A percentile compares a stretch with the other conserved stretches of the same genome.
phyloP scores from a whole-genome alignment of 2,888 invertebrate species.

The Geotrupes spiniger region DNA sequence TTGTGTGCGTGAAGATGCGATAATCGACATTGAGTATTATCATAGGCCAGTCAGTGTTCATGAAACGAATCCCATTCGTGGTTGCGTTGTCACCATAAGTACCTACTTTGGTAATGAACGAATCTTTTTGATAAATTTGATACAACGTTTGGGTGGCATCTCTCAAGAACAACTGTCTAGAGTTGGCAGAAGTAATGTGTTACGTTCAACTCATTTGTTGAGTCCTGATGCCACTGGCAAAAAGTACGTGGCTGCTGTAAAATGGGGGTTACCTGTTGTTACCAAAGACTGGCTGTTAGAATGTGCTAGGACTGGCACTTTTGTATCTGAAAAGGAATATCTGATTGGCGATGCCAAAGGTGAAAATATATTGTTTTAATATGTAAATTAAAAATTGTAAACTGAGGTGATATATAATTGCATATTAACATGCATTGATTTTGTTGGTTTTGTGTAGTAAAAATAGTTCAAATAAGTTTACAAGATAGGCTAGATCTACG shows the following conservation, averaged over 20 bases:
- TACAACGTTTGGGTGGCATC: constrained; percentile 69
- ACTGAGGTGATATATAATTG: no score
- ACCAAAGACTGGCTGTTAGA: constrained; percentile 72
- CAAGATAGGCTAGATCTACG: no score
- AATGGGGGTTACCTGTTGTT: constrained; percentile 84
- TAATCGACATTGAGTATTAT: constrained; percentile 67
- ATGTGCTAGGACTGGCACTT: constrained; percentile 59
- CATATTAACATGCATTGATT: background rate
- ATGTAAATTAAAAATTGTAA: no score
- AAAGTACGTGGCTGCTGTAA: constrained; percentile 78
- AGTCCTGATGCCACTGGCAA: constrained; percentile 71
- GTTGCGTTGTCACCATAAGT: constrained; percentile 77
- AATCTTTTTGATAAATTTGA: constrained; percentile 67
- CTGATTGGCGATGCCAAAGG: constrained; percentile 60
- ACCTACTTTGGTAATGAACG: constrained; percentile 73
- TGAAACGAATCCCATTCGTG: constrained; percentile 55
- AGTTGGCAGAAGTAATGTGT: constrained; percentile 52
- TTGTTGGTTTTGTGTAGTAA: background rate
- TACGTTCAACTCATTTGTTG: constrained; percentile 77
- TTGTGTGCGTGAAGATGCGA: constrained; percentile 58
- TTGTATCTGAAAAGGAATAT: constrained; percentile 56
- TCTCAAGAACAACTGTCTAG: constrained; percentile 63
- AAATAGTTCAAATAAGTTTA: no score
- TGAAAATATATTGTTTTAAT: constrained; percentile 32
- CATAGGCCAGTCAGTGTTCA: constrained; percentile 63